These are phyloP conservation scores for Falco peregrinus DNA, from an alignment of 2,797 vertebrate species.

Conservation along the genomic window DNA sequence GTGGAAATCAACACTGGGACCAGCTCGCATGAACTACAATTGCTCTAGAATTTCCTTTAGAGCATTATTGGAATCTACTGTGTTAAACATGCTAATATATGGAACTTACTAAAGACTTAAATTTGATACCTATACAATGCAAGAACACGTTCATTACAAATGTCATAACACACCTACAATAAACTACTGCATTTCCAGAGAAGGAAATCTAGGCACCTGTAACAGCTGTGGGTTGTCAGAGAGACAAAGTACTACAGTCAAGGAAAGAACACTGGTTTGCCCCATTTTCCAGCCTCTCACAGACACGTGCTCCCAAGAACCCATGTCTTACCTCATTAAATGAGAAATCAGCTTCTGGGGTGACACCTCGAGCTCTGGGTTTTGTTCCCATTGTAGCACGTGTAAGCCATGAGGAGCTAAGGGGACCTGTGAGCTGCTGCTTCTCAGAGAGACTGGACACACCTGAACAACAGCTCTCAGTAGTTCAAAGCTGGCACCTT, in stretches of 20 bases:
- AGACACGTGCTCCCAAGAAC: background rate
- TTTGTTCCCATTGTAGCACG: background rate
- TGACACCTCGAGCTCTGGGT: background rate
- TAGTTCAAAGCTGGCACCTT: background rate
- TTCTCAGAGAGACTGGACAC: background rate
- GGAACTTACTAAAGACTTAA: background rate
- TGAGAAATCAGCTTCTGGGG: background rate
- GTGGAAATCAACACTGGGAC: background rate
- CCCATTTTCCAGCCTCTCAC: background rate
- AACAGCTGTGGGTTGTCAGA: background rate
- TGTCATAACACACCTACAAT: background rate
- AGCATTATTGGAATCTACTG: background rate
- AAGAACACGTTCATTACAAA: background rate
- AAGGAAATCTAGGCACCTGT: background rate
- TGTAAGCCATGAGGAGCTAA: background rate
- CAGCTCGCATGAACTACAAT: background rate
- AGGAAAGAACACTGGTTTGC: background rate
- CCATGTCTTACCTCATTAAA: background rate
- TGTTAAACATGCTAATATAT: background rate
- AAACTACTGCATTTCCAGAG: background rate
- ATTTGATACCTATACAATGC: background rate
- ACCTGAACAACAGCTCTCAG: background rate
- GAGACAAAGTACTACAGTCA: background rate
- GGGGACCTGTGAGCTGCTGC: background rate
- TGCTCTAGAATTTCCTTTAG: background rate